Conservation (phyloP, 2,888 invertebrate species). For the Lasius platythorax region DNA sequence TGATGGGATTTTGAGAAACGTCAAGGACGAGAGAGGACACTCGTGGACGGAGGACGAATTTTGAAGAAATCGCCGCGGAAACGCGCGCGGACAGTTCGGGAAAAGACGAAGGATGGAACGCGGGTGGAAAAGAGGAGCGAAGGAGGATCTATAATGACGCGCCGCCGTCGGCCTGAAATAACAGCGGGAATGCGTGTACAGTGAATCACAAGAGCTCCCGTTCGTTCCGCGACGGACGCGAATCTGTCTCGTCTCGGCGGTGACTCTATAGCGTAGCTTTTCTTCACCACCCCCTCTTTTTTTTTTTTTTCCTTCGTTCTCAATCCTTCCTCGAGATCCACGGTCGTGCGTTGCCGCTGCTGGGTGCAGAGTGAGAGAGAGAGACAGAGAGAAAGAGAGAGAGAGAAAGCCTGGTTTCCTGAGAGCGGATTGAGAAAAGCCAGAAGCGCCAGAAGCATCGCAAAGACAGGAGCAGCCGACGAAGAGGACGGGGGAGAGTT, state of each 20-base stretch:
- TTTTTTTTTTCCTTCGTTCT: background rate
- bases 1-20: constrained; percentile 13
- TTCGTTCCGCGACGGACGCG: constrained; percentile 30
- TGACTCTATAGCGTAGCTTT: background rate
- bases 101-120: constrained; percentile 57
- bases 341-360: background rate
- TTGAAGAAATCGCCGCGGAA: background rate
- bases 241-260: constrained; percentile 19
- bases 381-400: constrained; percentile 5
- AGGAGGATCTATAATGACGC: constrained; percentile 70
- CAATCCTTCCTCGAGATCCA: constrained; percentile 14
- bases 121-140: constrained; percentile 58
- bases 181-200: constrained; percentile 73
- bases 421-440: constrained; percentile 72
- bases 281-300: background rate
- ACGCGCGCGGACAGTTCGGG: background rate
- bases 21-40: background rate
- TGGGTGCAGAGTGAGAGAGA: background rate
- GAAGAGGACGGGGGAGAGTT: constrained; percentile 8
- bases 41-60: background rate
- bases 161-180: constrained; percentile 74
- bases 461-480: constrained; percentile 20
- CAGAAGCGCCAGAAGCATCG: constrained; percentile 72
- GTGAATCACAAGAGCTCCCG: constrained; percentile 74
- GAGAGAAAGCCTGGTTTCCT: constrained; percentile 21